A percentile compares a stretch with the other conserved stretches of the same genome.
These are phyloP conservation scores for Gallinago media DNA, from an alignment of 2,113 vertebrate genomes.

Conservation along the genomic window DNA sequence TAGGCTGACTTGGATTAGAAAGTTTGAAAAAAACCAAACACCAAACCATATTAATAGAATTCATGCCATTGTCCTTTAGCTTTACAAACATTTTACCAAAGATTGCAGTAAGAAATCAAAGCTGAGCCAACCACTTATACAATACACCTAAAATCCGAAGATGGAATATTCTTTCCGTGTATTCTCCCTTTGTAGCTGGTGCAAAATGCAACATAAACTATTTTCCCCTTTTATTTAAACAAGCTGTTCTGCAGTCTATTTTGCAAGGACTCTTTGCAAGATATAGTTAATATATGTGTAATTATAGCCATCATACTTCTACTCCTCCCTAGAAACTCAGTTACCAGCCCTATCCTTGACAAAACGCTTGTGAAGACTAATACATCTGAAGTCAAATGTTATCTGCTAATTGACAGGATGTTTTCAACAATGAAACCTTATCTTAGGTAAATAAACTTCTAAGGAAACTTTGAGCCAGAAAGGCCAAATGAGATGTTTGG, in stretches of 20 bases:
- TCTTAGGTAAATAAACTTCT: slow-evolving; percentile 22
- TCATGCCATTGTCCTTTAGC: not conserved
- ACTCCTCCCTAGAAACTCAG: not conserved
- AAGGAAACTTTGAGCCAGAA: slow-evolving; percentile 10
- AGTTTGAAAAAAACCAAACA: not conserved
- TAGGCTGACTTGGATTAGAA: not conserved
- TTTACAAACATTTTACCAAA: not conserved
- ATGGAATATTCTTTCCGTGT: not conserved
- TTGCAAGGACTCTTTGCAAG: not conserved
- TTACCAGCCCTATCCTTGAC: not conserved
- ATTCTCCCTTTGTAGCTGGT: not conserved
- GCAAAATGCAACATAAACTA: not conserved
- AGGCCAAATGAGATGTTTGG: slow-evolving; percentile 7
- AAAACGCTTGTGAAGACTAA: slow-evolving; percentile 19
- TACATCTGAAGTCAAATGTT: slow-evolving; percentile 18
- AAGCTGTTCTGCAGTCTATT: not conserved
- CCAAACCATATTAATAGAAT: not conserved
- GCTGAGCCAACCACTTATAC: not conserved
- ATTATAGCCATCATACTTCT: not conserved
- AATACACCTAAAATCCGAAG: not conserved
- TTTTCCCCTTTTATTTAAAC: not conserved
- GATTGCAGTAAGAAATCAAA: not conserved
- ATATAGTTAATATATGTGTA: not conserved
- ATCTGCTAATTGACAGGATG: slow-evolving; percentile 30
- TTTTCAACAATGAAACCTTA: slow-evolving; percentile 11